Evolutionary conservation across 2,113 vertebrate species (phyloP).

Genomic region (Tichodroma muraria): DNA sequence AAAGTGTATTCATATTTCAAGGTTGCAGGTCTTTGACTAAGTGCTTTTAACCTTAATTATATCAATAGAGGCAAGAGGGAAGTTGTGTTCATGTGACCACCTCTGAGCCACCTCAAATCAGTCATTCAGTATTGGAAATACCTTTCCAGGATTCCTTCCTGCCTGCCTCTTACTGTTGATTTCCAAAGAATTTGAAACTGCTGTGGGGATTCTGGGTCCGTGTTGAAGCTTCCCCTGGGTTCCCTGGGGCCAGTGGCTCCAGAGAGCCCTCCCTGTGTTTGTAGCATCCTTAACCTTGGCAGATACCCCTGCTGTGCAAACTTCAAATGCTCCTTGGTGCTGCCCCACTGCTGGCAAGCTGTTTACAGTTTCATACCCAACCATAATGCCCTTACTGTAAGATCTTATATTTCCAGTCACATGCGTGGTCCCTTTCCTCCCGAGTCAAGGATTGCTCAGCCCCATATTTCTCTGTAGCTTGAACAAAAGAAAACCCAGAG

Average conservation of each 20-base stretch:
- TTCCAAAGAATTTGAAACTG: not conserved
- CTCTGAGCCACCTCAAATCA: not conserved
- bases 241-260: not conserved
- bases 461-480: fast-evolving
- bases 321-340: not conserved
- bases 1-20: not conserved
- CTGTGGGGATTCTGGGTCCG: not conserved
- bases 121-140: not conserved
- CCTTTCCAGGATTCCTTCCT: not conserved
- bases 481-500: not conserved
- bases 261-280: not conserved
- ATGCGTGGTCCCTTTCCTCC: not conserved
- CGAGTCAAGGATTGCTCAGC: not conserved
- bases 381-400: not conserved
- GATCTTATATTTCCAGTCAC: not conserved
- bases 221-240: not conserved
- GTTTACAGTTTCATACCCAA: not conserved
- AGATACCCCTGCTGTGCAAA: not conserved
- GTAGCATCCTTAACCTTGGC: not conserved
- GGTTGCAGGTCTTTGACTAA: not conserved
- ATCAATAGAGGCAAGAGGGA: not conserved
- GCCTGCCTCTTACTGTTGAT: not conserved
- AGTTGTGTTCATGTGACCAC: not conserved
- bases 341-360: not conserved
- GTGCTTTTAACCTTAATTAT: not conserved